A percentile compares a stretch with the other conserved stretches of the same genome.
Conservation (phyloP, 1,140 invertebrate genomes). For the Lordiphosa clarofinis region DNA sequence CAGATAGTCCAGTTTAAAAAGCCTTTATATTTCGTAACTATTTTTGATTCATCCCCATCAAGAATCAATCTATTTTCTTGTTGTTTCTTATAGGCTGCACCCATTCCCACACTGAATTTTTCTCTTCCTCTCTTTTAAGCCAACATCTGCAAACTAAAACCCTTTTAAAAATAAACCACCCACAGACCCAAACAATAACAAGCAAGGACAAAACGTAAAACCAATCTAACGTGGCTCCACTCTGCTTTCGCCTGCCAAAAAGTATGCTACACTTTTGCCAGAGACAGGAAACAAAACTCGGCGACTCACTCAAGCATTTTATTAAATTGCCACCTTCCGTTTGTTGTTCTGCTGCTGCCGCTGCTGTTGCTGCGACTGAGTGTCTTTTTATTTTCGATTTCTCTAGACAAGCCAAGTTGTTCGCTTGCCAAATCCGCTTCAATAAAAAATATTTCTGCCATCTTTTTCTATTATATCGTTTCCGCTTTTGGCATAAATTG, state of each 20-base stretch:
- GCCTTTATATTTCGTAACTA: too few species aligned
- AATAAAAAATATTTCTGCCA: conserved; percentile 57
- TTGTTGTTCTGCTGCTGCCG: conserved; percentile 59
- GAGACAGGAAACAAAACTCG: conserved; percentile 72
- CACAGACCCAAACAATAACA: conserved; percentile 14
- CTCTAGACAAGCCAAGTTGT: conserved; percentile 34
- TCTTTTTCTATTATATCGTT: conserved; percentile 76
- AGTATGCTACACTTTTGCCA: conserved; percentile 58
- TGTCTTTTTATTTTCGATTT: conserved; percentile 56
- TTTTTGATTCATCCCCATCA: too few species aligned
- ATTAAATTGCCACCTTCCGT: conserved; percentile 80
- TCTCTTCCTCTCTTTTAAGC: conserved; percentile 3
- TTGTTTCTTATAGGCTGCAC: conserved; percentile 13
- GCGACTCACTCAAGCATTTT: conserved; percentile 79
- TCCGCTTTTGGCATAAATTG: conserved; percentile 58
- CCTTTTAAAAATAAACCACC: conserved; percentile 17
- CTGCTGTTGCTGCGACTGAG: conserved; percentile 22
- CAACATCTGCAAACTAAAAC: conserved; percentile 1
- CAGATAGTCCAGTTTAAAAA: too few species aligned
- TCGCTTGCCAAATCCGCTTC: conserved; percentile 31
- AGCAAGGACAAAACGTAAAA: conserved; percentile 38
- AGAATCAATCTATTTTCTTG: conserved; percentile 3
- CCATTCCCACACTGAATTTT: conserved; percentile 16
- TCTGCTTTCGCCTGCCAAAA: conserved; percentile 49
- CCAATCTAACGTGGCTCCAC: conserved; percentile 53